A percentile compares a stretch with the other conserved stretches of the same genome.
These are phyloP conservation scores for Smutsia temminckii DNA, from an alignment of 2,797 vertebrate genomes.

Conservation along the genomic window DNA sequence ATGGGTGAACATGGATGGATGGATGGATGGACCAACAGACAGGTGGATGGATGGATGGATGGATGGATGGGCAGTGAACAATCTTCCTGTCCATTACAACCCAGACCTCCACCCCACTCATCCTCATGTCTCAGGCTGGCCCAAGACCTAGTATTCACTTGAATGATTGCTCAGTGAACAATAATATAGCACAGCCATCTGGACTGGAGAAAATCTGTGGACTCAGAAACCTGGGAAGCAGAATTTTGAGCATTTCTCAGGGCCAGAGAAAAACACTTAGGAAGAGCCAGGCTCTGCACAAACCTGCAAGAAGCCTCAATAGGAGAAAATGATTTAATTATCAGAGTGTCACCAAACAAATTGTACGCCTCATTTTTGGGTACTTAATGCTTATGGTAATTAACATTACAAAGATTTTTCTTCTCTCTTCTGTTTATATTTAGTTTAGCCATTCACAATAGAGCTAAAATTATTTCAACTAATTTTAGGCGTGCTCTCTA, in stretches of 20 bases:
- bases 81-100: background rate
- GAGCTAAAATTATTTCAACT: conserved; percentile 80
- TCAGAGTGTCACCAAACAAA: conserved; percentile 77
- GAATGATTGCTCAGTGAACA: background rate
- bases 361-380: conserved; percentile 46
- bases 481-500: conserved; percentile 82
- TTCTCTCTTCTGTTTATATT: conserved; percentile 83
- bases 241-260: background rate
- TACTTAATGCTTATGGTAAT: conserved; percentile 74
- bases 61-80: background rate
- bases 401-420: conserved; percentile 71
- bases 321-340: conserved; percentile 78
- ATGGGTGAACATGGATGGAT: too few species aligned
- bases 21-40: background rate
- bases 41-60: background rate
- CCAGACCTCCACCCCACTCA: background rate
- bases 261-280: conserved; percentile 19
- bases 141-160: background rate
- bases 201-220: background rate
- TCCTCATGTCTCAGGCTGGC: background rate
- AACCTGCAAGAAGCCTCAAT: conserved; percentile 2
- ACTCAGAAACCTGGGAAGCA: background rate
- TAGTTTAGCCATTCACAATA: conserved; percentile 79
- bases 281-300: background rate
- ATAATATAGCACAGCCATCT: background rate